phyloP scores from a whole-genome alignment of 2,888 invertebrate species.

The Stenolophus ochropezus region DNA sequence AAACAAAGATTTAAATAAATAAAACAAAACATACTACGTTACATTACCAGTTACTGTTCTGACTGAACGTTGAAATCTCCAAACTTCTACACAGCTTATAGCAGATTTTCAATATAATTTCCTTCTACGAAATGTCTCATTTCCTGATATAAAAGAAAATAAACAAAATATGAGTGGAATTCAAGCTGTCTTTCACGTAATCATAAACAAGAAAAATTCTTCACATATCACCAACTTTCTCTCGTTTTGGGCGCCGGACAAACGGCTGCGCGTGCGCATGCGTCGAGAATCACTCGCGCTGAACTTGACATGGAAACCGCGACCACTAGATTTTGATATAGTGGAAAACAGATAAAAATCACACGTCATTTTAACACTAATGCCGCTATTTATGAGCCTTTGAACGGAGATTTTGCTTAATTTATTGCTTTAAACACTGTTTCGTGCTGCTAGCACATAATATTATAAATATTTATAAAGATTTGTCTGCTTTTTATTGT shows the following conservation, averaged over 20 bases:
- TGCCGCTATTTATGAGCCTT: neutral
- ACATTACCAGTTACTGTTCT: neutral
- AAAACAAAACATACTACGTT: too few species aligned
- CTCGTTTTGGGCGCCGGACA: constrained; percentile 1
- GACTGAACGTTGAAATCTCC: neutral
- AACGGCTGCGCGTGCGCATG: neutral
- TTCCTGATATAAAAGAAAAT: neutral
- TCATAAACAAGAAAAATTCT: constrained; percentile 32
- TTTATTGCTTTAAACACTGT: neutral
- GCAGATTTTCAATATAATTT: neutral
- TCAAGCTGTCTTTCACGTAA: constrained; percentile 7
- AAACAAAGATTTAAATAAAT: too few species aligned
- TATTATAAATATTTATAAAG: neutral
- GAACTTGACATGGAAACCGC: constrained; percentile 5
- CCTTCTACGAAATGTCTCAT: neutral
- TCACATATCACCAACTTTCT: constrained; percentile 30
- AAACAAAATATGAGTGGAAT: constrained; percentile 32
- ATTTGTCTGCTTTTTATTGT: neutral
- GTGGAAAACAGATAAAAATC: neutral
- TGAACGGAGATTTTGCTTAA: neutral
- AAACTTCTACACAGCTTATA: too few species aligned
- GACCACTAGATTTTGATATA: constrained; percentile 2
- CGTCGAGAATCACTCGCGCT: neutral
- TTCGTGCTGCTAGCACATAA: neutral
- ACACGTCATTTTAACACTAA: neutral